These are phyloP conservation scores for Nothura maculosa DNA, from an alignment of 2,797 vertebrate species.

Conservation along the genomic window DNA sequence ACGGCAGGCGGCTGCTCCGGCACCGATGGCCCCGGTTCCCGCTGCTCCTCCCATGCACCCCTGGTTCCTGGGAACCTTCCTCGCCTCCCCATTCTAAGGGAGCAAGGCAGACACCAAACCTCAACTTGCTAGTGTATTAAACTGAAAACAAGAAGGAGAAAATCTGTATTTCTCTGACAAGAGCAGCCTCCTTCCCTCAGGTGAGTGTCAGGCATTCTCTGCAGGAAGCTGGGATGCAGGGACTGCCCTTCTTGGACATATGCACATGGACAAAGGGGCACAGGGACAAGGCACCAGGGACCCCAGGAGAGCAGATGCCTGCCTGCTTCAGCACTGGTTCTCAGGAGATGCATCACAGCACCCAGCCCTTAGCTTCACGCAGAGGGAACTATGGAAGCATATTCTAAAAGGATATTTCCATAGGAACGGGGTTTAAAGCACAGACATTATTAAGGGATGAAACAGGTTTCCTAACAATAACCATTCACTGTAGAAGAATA, in stretches of 20 bases:
- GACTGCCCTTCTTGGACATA: not conserved
- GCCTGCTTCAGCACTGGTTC: not conserved
- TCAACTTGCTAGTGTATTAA: not conserved
- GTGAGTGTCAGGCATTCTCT: not conserved
- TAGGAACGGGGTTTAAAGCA: not conserved
- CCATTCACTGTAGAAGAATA: not conserved
- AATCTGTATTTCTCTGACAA: not conserved
- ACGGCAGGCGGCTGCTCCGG: no score
- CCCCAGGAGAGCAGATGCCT: not conserved
- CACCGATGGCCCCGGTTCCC: no score
- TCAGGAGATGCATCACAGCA: not conserved
- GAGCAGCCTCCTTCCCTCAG: not conserved
- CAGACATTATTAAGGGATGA: not conserved
- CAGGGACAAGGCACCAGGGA: not conserved
- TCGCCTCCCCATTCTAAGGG: not conserved
- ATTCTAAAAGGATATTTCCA: not conserved
- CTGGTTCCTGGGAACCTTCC: not conserved
- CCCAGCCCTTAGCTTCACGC: not conserved
- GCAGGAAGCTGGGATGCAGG: not conserved
- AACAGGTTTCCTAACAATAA: not conserved
- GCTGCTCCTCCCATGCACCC: not conserved
- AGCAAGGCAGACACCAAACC: not conserved
- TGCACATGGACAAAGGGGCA: accelerated
- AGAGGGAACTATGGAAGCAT: not conserved
- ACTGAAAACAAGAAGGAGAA: not conserved